Conservation (phyloP, 2,113 vertebrate genomes). For the Vimba vimba region DNA sequence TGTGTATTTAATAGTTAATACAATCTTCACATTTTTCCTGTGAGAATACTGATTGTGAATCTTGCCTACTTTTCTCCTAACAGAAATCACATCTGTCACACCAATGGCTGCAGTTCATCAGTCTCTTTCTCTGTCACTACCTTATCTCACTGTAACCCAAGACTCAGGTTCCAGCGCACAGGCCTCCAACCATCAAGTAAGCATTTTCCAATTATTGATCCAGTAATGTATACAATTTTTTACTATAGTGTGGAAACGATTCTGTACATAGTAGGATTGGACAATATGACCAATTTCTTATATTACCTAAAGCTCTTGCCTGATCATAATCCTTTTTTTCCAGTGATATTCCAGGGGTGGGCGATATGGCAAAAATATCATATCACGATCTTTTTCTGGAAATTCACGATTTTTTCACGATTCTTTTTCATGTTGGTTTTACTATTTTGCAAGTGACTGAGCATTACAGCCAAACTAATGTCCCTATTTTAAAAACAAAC, state of each 20-base stretch:
- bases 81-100: slow-evolving; percentile 77
- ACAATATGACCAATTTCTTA: not conserved
- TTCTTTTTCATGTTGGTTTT: too few species aligned
- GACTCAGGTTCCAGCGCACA: slow-evolving; percentile 75
- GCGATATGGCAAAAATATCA: too few species aligned
- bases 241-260: too few species aligned
- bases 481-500: too few species aligned
- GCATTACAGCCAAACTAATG: too few species aligned
- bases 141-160: slow-evolving; percentile 75
- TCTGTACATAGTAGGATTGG: not conserved
- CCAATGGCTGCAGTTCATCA: slow-evolving; percentile 72
- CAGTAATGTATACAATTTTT: not conserved
- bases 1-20: not conserved
- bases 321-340: too few species aligned
- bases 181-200: slow-evolving; percentile 63
- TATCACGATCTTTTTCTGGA: too few species aligned
- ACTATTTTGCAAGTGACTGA: too few species aligned
- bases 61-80: slow-evolving; percentile 8
- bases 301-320: too few species aligned
- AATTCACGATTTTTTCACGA: too few species aligned
- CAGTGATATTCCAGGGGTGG: too few species aligned
- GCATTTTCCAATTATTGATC: not conserved
- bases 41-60: not conserved
- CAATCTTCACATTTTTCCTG: not conserved
- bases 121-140: slow-evolving; percentile 62